Evolutionary conservation across 2,888 invertebrate species (phyloP), one percentile per base, ranked within the genome.

Genomic region (Endotricha flammealis): DNA sequence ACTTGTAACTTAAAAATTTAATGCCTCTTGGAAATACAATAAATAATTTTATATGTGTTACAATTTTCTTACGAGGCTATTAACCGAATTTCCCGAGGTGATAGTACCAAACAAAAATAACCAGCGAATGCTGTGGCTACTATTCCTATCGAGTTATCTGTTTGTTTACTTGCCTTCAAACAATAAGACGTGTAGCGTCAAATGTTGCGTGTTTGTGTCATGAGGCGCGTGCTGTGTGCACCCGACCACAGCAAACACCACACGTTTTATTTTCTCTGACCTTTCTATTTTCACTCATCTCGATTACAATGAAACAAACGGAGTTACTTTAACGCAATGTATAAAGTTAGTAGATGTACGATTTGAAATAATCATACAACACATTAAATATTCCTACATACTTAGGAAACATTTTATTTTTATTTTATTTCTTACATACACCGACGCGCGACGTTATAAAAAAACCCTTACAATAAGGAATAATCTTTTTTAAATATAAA

Each of bases 281-380:
- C 70, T 72, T 71, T 71, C 71, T 65, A 67, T 64, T 69, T 72
- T 72, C 64, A 58, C 64, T 62, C 45, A 55, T 57, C 58, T 57
- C 46, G 30, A 44, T 41, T 46, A 44, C 41, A 25, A 39, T 39
- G 39, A 29, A 32, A 17, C 17, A 5, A 35, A 28, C n/a, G n/a
- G n/a, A n/a, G n/a, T n/a, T n/a, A n/a, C n/a, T n/a, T n/a, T n/a
- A n/a, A n/a, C n/a, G n/a, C n/a, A n/a, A n/a, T n/a, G n/a, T n/a
- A n/a, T n/a, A n/a, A n/a, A n/a, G n/a, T n/a, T n/a, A n/a, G n/a
- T n/a, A n/a, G n/a, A n/a, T n/a, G n/a, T n/a, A n/a, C n/a, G n/a
- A n/a, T n/a, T n/a, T n/a, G n/a, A n/a, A n/a, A n/a, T n/a, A n/a
- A n/a, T n/a, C n/a, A n/a, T n/a, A n/a, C n/a, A n/a, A n/a, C n/a